A percentile compares a stretch with the other conserved stretches of the same genome.
These are phyloP conservation scores for Zeugodacus cucurbitae DNA, from an alignment of 1,140 invertebrate genomes.

Conservation along the genomic window DNA sequence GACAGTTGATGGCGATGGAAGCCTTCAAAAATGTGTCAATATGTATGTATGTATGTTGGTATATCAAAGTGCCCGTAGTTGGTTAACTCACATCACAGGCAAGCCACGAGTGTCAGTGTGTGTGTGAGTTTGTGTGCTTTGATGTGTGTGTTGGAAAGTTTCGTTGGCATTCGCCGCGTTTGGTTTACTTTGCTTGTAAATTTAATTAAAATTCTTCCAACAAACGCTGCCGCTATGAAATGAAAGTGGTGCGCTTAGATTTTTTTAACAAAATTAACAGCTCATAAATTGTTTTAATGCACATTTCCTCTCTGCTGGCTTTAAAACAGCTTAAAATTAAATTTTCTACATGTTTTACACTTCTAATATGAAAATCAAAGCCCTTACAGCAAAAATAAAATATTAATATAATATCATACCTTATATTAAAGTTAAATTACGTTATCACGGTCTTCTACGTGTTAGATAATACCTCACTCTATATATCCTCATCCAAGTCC, in stretches of 20 bases:
- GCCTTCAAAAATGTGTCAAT: slow-evolving; percentile 1
- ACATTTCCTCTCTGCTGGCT: not conserved
- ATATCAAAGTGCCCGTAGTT: not conserved
- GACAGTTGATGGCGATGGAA: not conserved
- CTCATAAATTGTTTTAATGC: not conserved
- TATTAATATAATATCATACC: no score
- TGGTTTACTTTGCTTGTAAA: not conserved
- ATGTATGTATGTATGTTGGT: not conserved
- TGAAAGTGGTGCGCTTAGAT: not conserved
- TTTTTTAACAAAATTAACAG: not conserved
- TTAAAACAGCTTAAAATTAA: not conserved
- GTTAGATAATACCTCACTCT: no score
- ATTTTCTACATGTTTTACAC: no score
- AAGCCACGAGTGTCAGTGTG: not conserved
- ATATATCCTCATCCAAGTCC: no score
- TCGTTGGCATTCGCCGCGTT: not conserved
- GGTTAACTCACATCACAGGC: not conserved
- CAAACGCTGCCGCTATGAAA: not conserved
- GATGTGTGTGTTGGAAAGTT: not conserved
- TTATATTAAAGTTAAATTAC: no score
- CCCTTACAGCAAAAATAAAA: no score
- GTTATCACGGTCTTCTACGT: no score
- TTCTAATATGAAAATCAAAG: no score
- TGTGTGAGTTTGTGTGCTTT: not conserved
- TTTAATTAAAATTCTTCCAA: slow-evolving; percentile 5